A percentile compares a stretch with the other conserved stretches of the same genome.
These are phyloP conservation scores for Clarias magur DNA, from an alignment of 2,113 vertebrate genomes.

Conservation along the genomic window DNA sequence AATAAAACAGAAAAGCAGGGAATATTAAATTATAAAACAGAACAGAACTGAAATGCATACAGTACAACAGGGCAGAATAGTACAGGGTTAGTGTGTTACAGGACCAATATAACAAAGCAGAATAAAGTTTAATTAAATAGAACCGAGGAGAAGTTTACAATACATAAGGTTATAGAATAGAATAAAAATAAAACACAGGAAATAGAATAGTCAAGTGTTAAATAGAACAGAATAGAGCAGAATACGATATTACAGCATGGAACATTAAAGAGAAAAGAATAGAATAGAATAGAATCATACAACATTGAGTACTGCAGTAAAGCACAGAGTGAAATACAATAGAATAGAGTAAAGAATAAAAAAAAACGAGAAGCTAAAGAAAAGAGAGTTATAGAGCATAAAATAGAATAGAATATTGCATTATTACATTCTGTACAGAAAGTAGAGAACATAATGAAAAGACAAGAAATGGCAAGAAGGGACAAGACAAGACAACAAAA, in stretches of 20 bases:
- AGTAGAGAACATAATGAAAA: neutral
- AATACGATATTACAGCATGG: neutral
- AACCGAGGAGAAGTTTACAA: neutral
- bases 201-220: no score
- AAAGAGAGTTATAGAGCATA: neutral
- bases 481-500: neutral
- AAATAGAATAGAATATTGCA: neutral
- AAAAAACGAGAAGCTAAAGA: neutral
- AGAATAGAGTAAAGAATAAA: neutral
- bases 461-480: neutral
- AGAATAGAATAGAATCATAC: neutral
- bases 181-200: neutral
- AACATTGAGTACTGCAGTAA: neutral
- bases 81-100: no score
- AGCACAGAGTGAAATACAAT: neutral
- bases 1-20: neutral
- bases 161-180: neutral
- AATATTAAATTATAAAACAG: neutral
- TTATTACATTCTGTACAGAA: neutral
- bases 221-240: neutral
- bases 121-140: neutral
- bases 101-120: no score
- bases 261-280: neutral
- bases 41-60: neutral
- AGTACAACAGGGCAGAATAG: no score